Conservation (phyloP, 2,797 vertebrate genomes). For the Rhabdomys pumilio region DNA sequence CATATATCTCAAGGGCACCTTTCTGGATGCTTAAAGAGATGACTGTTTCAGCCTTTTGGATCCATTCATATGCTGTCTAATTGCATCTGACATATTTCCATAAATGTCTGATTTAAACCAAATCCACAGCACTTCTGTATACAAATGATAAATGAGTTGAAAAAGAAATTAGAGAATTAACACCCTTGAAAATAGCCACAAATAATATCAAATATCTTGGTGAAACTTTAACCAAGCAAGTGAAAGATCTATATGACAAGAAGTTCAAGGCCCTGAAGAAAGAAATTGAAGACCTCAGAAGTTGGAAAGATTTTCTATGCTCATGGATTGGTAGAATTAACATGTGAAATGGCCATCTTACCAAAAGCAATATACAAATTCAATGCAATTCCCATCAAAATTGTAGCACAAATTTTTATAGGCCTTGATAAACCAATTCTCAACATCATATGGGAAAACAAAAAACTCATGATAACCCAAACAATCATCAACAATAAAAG, state of each 20-base stretch:
- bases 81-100: neutral
- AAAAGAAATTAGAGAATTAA: too few relatives aligned
- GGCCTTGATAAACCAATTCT: neutral
- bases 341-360: neutral
- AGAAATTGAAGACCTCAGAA: neutral
- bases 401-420: neutral
- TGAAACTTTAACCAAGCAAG: neutral
- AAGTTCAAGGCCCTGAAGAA: neutral
- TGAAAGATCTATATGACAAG: neutral
- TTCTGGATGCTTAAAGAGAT: neutral
- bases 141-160: too few relatives aligned
- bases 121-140: too few relatives aligned
- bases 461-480: too few relatives aligned
- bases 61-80: neutral
- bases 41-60: neutral
- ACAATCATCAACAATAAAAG: too few relatives aligned
- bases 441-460: neutral
- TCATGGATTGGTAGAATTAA: neutral
- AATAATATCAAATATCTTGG: neutral
- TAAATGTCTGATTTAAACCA: neutral
- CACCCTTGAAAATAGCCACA: too few relatives aligned
- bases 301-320: neutral
- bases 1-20: neutral
- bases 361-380: neutral
- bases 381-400: neutral